Base-by-base conservation (phyloP, 1,140 invertebrate species). In the Leptinotarsa defecta region DNA sequence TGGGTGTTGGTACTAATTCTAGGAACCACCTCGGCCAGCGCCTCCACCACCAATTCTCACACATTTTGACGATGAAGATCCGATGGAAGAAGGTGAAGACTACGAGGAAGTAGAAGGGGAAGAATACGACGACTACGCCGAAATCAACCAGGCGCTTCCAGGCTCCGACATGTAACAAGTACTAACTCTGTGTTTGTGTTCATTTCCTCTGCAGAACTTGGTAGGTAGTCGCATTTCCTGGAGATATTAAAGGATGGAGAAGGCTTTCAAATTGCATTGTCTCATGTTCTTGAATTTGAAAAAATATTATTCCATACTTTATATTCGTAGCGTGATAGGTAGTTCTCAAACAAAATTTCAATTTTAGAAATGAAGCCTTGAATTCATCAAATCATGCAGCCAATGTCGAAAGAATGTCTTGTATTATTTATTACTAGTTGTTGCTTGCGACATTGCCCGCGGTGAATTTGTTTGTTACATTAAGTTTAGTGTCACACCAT, bases 121-220 rank as follows among this genome's bases (percentile, higher is more conserved):
- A 20, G 88, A 89, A 57, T 88, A 89, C 81, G 88, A 89, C 76
- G 88, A 89, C 81, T 89, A 90, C 85, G 84, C 86, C n/a, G 88
- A 89, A 48, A 76, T 80, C 48, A 85, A 85, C 74, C 81, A 82
- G 24, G 84, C 84, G n/a, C 73, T 85, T 49, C 81, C 82, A 43
- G 70, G 52, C n/a, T 57, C 67, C 19, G 67, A 68, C 67, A 43
- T 19, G 24, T 68, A 68, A 68, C 43, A 15, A 20, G 20, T 27
- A 65, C 63, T 65, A 65, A 65, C 63, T 15, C 68, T 65, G 27
- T 15, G 74, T 63, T 19, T 74, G 69, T 73, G 64, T 19, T n/a
- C 5, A 4, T 57, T 13, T 13, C 3, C 11, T 27, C 49, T 27
- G 22, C 49, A 34, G 67, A 24, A 24, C 13, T 43, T 74, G 19